These are phyloP conservation scores for Harmothoe impar DNA, from an alignment of 2,888 invertebrate species.

Conservation along the genomic window DNA sequence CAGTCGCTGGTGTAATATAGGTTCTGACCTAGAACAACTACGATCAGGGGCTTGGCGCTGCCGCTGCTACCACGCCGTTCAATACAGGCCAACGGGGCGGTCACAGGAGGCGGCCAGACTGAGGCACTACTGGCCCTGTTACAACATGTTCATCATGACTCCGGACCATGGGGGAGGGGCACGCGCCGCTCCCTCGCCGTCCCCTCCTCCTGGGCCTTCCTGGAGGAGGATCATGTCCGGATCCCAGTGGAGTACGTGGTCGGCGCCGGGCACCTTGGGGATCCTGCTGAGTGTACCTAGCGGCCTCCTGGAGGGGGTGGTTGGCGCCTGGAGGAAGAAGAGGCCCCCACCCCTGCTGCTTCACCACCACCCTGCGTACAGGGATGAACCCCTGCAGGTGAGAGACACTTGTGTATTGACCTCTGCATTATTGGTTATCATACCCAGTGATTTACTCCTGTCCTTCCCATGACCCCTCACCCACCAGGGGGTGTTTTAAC, in stretches of 20 bases:
- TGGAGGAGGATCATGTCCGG: background rate
- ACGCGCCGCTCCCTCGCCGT: background rate
- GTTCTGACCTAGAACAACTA: constrained; percentile 55
- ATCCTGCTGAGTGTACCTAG: background rate
- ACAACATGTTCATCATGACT: background rate
- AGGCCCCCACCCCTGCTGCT: constrained; percentile 39
- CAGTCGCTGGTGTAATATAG: constrained; percentile 27
- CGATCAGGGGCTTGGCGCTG: background rate
- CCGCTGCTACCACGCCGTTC: constrained; percentile 24
- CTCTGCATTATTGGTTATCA: background rate
- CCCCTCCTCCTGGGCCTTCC: background rate
- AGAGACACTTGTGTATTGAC: background rate
- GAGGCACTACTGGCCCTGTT: constrained; percentile 38
- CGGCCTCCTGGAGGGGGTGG: background rate
- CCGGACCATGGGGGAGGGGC: constrained; percentile 17
- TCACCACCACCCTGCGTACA: background rate
- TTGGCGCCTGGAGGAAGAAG: background rate
- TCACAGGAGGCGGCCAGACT: background rate
- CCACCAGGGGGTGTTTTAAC: background rate
- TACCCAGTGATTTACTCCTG: too few species aligned
- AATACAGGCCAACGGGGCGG: constrained; percentile 55
- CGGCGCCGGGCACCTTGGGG: background rate
- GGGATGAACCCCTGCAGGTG: background rate
- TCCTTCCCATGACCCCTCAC: background rate
- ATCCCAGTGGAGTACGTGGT: constrained; percentile 23